phyloP scores from a whole-genome alignment of 2,797 vertebrate genomes.

The Epinephelus awoara region DNA sequence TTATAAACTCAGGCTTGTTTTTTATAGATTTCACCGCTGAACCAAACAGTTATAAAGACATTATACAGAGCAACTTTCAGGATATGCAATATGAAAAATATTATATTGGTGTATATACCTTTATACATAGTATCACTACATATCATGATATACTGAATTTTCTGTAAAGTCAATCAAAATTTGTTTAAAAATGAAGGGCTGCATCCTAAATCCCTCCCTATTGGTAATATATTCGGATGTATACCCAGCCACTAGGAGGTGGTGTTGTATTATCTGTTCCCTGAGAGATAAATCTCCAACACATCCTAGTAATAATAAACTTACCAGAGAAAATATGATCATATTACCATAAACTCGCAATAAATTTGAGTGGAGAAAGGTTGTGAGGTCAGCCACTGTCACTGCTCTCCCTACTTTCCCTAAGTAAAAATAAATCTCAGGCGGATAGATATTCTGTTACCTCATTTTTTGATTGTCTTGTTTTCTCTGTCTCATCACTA shows the following conservation, averaged over 20 bases:
- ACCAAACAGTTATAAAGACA: neutral
- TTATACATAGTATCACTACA: no score
- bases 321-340: neutral
- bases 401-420: neutral
- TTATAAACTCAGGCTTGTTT: neutral
- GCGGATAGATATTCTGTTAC: neutral
- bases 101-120: neutral
- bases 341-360: neutral
- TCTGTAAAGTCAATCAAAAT: neutral
- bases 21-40: neutral
- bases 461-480: neutral
- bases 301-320: neutral
- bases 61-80: neutral
- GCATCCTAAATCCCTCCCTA: neutral
- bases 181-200: neutral
- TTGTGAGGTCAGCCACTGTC: neutral
- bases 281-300: neutral
- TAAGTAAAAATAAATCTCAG: neutral
- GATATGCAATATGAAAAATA: neutral
- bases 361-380: neutral
- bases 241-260: conserved; percentile 59
- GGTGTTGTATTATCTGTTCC: conserved; percentile 36
- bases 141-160: neutral
- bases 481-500: conserved; percentile 61
- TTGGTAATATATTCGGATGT: neutral